Evolutionary conservation across 2,797 vertebrate species (phyloP).

Genomic region (Enteromius trimaculatus): DNA sequence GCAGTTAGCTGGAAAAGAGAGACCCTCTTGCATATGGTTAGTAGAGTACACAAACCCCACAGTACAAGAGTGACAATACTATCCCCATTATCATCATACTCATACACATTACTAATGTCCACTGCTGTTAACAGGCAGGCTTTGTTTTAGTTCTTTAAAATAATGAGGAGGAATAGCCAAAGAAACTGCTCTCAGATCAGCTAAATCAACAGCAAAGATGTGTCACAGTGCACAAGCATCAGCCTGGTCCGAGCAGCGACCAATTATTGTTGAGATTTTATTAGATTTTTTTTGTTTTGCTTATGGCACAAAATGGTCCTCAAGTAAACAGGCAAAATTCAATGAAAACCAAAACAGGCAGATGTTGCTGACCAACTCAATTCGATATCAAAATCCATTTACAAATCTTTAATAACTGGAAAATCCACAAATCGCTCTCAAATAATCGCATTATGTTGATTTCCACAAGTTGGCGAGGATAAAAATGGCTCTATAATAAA

Average conservation of each 20-base stretch:
- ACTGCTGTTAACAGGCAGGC: not conserved
- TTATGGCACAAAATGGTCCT: conserved; percentile 76
- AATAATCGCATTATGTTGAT: not conserved
- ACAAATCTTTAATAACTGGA: conserved; percentile 14
- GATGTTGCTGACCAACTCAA: not conserved
- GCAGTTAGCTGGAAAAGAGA: conserved; percentile 52
- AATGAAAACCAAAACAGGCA: conserved; percentile 26
- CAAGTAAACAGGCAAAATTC: conserved; percentile 59
- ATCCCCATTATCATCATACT: not conserved
- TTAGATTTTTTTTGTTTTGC: not conserved
- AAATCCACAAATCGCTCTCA: not conserved
- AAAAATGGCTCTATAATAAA: conserved; percentile 12
- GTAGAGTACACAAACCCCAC: conserved; percentile 8
- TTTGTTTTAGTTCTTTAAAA: conserved; percentile 65
- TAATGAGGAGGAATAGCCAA: conserved; percentile 66
- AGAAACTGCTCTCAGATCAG: conserved; percentile 55
- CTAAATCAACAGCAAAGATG: conserved; percentile 20
- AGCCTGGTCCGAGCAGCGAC: conserved; percentile 80
- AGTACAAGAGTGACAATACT: conserved; percentile 9
- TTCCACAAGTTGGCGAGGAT: not conserved
- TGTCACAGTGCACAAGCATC: conserved; percentile 53
- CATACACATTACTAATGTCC: not conserved
- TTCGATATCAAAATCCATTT: conserved; percentile 6
- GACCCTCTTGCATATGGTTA: conserved; percentile 21
- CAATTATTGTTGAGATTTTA: conserved; percentile 54